Percentiles rank a stretch among this genome's conserved stretches.
These are phyloP conservation scores for Drosophila bipectinata DNA, from an alignment of 1,140 invertebrate genomes.

Conservation along the genomic window DNA sequence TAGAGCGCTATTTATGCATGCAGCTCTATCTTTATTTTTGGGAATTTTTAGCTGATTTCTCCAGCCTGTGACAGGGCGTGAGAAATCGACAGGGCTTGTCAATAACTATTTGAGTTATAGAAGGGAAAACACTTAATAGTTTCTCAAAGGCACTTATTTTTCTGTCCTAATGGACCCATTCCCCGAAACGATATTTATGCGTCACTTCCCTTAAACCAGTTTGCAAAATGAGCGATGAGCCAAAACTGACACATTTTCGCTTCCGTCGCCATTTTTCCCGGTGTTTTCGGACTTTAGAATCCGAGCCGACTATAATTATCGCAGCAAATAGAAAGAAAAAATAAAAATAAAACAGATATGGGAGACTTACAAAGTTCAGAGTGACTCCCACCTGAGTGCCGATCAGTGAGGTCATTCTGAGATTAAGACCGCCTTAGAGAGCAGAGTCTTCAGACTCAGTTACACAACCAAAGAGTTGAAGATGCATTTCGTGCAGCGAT, in stretches of 20 bases:
- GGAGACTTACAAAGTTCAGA: slow-evolving; percentile 19
- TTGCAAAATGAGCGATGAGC: slow-evolving; percentile 9
- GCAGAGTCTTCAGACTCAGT: not conserved
- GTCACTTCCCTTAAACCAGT: slow-evolving; percentile 29
- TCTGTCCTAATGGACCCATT: not conserved
- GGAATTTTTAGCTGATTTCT: slow-evolving; percentile 18
- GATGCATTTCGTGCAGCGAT: slow-evolving; percentile 28
- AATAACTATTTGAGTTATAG: slow-evolving; percentile 13
- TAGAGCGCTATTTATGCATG: slow-evolving; percentile 60
- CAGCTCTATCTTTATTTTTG: slow-evolving; percentile 6
- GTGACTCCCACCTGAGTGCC: slow-evolving; percentile 20
- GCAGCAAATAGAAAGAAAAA: slow-evolving; percentile 13
- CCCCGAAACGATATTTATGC: slow-evolving; percentile 11
- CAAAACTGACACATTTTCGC: slow-evolving; percentile 44
- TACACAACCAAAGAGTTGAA: not conserved
- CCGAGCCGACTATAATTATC: slow-evolving; percentile 24
- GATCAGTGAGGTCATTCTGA: slow-evolving; percentile 35
- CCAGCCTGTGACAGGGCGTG: slow-evolving; percentile 16
- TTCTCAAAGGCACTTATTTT: slow-evolving; percentile 9
- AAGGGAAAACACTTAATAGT: slow-evolving; percentile 9
- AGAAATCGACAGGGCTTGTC: slow-evolving; percentile 19
- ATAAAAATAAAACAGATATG: slow-evolving; percentile 4
- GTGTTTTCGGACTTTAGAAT: slow-evolving; percentile 38
- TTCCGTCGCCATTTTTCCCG: slow-evolving; percentile 42
- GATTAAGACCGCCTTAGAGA: not conserved